Conservation (phyloP, 2,888 invertebrate species). For the Cepaea hortensis region DNA sequence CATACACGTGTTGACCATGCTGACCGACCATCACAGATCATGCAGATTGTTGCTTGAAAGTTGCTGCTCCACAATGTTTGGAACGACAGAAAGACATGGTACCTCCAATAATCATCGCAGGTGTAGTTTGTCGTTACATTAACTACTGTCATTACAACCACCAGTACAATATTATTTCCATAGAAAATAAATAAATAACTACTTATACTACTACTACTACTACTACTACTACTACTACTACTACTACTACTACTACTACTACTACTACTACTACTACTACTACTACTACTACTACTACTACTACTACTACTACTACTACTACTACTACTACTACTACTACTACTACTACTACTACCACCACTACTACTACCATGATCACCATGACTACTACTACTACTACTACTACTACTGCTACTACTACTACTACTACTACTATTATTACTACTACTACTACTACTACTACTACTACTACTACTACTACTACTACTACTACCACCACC, state of each 20-base stretch:
- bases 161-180: too few relatives aligned
- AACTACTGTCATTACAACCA: too few relatives aligned
- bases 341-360: constrained; percentile 22
- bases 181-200: neutral
- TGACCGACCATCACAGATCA: too few relatives aligned
- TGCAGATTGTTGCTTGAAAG: too few relatives aligned
- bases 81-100: too few relatives aligned
- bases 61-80: too few relatives aligned
- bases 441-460: constrained; percentile 41
- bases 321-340: constrained; percentile 32
- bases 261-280: constrained; percentile 38
- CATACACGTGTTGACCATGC: too few relatives aligned
- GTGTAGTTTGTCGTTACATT: too few relatives aligned
- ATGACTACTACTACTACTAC: constrained; percentile 34
- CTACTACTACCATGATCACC: neutral
- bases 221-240: constrained; percentile 41
- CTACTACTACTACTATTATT: constrained; percentile 33
- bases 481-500: neutral
- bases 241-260: constrained; percentile 40
- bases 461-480: constrained; percentile 37
- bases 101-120: too few relatives aligned
- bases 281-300: constrained; percentile 42
- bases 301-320: constrained; percentile 40
- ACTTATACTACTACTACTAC: constrained; percentile 35
- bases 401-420: constrained; percentile 41